phyloP scores from a whole-genome alignment of 2,888 invertebrate genomes.

The Leptothorax acervorum region DNA sequence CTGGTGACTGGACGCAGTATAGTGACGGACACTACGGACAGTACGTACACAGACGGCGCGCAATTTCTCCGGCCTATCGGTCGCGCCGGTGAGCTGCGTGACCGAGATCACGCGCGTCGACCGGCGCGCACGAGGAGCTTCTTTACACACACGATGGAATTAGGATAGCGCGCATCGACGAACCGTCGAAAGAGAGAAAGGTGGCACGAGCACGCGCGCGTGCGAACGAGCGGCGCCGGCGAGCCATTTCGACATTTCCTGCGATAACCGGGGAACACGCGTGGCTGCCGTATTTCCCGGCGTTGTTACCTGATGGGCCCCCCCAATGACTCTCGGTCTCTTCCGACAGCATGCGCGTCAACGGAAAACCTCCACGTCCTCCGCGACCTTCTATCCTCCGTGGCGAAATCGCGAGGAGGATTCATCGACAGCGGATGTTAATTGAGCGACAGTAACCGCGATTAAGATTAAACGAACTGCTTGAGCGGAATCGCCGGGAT shows the following conservation, averaged over 20 bases:
- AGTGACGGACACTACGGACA: neutral
- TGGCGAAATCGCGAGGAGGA: slow-evolving; percentile 11
- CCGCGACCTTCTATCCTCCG: neutral
- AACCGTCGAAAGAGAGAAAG: slow-evolving; percentile 71
- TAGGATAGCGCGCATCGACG: slow-evolving; percentile 37
- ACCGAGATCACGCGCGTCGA: slow-evolving; percentile 50
- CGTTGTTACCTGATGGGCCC: neutral
- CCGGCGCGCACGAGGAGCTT: slow-evolving; percentile 2
- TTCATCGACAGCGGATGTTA: neutral
- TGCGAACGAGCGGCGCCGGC: neutral
- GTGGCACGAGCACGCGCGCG: slow-evolving; percentile 24
- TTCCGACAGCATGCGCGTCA: slow-evolving; percentile 5
- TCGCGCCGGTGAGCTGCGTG: slow-evolving; percentile 44
- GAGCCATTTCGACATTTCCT: slow-evolving; percentile 68
- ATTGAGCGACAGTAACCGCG: slow-evolving; percentile 17
- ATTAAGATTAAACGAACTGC: slow-evolving; percentile 15
- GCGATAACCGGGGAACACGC: slow-evolving; percentile 49
- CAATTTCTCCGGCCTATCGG: slow-evolving; percentile 13
- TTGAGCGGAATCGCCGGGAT: slow-evolving; percentile 14
- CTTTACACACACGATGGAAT: slow-evolving; percentile 25
- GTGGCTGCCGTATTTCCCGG: neutral
- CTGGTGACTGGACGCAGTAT: neutral
- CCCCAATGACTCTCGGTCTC: slow-evolving; percentile 1
- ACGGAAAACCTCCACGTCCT: neutral
- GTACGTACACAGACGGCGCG: neutral